phyloP scores from a whole-genome alignment of 2,797 vertebrate species.

The Malacoraja senta region DNA sequence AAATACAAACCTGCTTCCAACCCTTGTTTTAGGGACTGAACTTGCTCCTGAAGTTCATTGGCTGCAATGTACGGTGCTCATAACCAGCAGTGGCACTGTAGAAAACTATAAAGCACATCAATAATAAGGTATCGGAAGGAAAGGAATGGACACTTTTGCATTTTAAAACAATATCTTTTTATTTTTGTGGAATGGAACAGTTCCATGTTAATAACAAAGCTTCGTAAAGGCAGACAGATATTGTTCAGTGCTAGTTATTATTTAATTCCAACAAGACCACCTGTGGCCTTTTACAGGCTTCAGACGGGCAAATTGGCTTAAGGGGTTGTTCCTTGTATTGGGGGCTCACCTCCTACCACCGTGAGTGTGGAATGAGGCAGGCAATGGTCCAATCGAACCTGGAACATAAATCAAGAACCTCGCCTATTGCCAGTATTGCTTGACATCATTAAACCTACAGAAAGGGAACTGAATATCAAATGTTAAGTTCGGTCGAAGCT shows the following conservation, averaged over 20 bases:
- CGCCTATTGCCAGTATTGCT: conserved; percentile 59
- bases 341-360: conserved; percentile 3
- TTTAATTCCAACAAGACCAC: conserved; percentile 26
- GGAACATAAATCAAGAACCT: conserved; percentile 53
- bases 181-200: conserved; percentile 37
- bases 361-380: conserved; percentile 61
- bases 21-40: too few relatives aligned
- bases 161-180: conserved; percentile 38
- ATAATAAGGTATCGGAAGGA: not conserved
- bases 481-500: conserved; percentile 68
- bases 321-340: not conserved
- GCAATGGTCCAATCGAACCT: conserved; percentile 49
- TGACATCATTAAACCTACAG: conserved; percentile 62
- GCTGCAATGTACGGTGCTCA: not conserved
- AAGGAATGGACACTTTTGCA: not conserved
- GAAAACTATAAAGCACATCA: conserved; percentile 19
- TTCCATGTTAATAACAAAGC: conserved; percentile 38
- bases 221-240: conserved; percentile 34
- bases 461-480: conserved; percentile 62
- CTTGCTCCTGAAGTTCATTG: too few relatives aligned
- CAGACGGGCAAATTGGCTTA: conserved; percentile 22
- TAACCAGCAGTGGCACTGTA: not conserved
- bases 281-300: conserved; percentile 14
- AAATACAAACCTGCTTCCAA: too few relatives aligned
- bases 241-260: conserved; percentile 32